phyloP scores from a whole-genome alignment of 2,113 vertebrate genomes.

The Eclectus roratus region DNA sequence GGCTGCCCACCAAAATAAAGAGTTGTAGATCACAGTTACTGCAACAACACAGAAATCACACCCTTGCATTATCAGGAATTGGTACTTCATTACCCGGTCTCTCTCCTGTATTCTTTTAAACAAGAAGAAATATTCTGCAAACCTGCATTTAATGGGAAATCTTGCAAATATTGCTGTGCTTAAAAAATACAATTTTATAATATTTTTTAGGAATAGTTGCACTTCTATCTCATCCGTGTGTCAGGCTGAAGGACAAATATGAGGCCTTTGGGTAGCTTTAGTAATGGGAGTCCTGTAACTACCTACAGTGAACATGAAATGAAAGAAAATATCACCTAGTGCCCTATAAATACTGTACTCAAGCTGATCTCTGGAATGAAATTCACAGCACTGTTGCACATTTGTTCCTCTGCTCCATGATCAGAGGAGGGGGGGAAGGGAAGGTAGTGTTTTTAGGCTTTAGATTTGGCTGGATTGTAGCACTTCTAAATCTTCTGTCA shows the following conservation, averaged over 20 bases:
- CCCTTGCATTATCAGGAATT: background rate
- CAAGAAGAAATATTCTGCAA: background rate
- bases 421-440: background rate
- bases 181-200: background rate
- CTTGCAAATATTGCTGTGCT: background rate
- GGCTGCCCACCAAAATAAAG: background rate
- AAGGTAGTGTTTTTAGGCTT: slow-evolving; percentile 2
- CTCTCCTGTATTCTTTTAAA: background rate
- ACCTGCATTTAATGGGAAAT: background rate
- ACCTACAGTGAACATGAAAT: background rate
- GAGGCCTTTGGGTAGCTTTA: background rate
- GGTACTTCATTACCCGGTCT: background rate
- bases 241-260: background rate
- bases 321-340: background rate
- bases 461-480: slow-evolving; percentile 15
- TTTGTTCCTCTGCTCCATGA: background rate
- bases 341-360: background rate
- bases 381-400: background rate
- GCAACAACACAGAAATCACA: background rate
- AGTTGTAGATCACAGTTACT: background rate
- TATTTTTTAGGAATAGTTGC: background rate
- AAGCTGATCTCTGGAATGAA: background rate
- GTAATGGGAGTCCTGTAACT: background rate
- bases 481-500: slow-evolving; percentile 67
- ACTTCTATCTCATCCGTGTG: background rate